A percentile compares a stretch with the other conserved stretches of the same genome.
Evolutionary conservation across 2,888 invertebrate species (phyloP).

Genomic region (Himalopsyche tibetana): DNA sequence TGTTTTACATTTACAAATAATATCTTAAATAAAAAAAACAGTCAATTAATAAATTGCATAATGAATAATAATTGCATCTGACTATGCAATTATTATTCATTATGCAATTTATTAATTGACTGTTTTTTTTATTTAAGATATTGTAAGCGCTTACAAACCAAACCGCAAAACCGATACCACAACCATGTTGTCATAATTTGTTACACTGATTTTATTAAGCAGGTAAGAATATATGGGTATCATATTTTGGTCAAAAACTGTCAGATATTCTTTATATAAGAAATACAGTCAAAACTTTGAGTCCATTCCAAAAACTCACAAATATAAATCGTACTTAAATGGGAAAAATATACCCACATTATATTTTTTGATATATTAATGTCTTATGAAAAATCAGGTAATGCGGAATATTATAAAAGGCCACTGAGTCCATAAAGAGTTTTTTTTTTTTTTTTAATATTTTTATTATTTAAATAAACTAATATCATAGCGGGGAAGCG

Average conservation of each 20-base stretch:
- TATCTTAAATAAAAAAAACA: too few species aligned
- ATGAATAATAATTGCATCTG: too few species aligned
- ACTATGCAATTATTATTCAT: too few species aligned
- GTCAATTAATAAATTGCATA: too few species aligned
- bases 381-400: slow-evolving; percentile 12
- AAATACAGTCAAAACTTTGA: background rate
- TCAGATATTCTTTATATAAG: background rate
- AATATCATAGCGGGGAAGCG: slow-evolving; percentile 30
- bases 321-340: background rate
- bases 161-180: too few species aligned
- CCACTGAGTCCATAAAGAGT: slow-evolving; percentile 23
- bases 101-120: too few species aligned
- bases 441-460: background rate
- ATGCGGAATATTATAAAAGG: slow-evolving; percentile 30
- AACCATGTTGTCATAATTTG: too few species aligned
- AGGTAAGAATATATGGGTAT: too few species aligned
- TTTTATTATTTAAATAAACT: slow-evolving; percentile 34
- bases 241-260: background rate
- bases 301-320: slow-evolving; percentile 6
- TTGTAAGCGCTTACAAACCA: too few species aligned
- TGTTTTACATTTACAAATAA: too few species aligned
- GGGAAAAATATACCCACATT: slow-evolving; percentile 17
- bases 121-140: too few species aligned
- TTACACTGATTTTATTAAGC: too few species aligned
- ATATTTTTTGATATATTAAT: slow-evolving; percentile 26